These are phyloP conservation scores for Apis florea DNA, from an alignment of 1,140 invertebrate genomes.

Conservation along the genomic window DNA sequence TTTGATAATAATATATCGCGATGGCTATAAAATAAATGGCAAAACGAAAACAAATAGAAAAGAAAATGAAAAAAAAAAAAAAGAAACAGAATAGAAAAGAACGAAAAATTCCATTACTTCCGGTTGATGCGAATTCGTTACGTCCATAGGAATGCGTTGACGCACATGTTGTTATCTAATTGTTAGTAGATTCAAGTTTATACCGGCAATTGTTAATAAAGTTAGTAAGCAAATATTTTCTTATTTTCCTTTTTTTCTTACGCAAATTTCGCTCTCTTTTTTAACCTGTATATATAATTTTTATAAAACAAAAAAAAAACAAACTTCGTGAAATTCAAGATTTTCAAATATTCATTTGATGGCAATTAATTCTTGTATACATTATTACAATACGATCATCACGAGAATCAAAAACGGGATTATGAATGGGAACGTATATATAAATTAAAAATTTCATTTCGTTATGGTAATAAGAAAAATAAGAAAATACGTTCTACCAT, in stretches of 20 bases:
- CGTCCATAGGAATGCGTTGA: constrained; percentile 47
- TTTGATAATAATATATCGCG: neutral
- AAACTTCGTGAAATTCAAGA: neutral
- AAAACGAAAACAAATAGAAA: neutral
- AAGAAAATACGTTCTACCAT: constrained; percentile 5
- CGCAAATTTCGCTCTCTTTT: neutral
- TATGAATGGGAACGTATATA: neutral
- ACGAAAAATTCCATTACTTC: constrained; percentile 39
- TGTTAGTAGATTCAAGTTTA: constrained; percentile 49
- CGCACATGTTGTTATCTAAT: constrained; percentile 52
- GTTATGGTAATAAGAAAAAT: neutral
- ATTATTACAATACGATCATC: neutral
- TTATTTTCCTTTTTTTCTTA: neutral
- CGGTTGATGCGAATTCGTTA: constrained; percentile 48
- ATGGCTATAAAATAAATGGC: neutral
- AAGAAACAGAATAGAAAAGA: neutral
- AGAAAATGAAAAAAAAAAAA: neutral
- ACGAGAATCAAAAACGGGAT: neutral
- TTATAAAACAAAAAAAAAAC: neutral
- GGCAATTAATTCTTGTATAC: neutral
- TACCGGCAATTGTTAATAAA: constrained; percentile 52
- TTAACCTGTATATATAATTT: neutral
- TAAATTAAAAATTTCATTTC: neutral
- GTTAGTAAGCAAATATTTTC: constrained; percentile 40
- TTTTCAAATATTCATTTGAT: neutral